Evolutionary conservation across 2,113 vertebrate genomes (phyloP).

Genomic region (Peromyscus leucopus): DNA sequence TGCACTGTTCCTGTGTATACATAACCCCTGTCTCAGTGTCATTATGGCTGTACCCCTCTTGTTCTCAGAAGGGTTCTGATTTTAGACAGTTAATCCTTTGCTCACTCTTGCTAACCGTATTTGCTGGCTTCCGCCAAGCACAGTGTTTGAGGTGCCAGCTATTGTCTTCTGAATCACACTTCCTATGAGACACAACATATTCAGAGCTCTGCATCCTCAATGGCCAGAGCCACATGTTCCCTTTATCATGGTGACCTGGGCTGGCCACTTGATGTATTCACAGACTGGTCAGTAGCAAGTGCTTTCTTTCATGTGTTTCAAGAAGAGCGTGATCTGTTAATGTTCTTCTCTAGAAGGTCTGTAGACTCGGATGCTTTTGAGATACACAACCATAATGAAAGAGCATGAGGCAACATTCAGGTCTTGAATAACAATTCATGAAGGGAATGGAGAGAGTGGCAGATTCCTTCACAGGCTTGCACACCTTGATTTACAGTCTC

Average conservation of each 20-base stretch:
- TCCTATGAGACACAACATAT: not conserved
- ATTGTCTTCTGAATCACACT: not conserved
- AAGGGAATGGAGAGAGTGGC: not conserved
- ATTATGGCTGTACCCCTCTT: not conserved
- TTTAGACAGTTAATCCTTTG: not conserved
- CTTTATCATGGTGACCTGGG: not conserved
- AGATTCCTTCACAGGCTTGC: not conserved
- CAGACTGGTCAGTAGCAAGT: not conserved
- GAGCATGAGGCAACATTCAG: not conserved
- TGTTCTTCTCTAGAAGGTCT: not conserved
- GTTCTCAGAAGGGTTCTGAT: not conserved
- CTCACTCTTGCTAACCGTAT: not conserved
- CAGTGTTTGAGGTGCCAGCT: not conserved
- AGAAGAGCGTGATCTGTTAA: not conserved
- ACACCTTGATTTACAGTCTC: not conserved
- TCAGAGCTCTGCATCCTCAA: not conserved
- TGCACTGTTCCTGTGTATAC: not conserved
- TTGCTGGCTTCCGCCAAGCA: conserved; percentile 13
- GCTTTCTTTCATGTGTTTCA: not conserved
- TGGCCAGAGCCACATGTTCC: not conserved
- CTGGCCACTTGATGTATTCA: not conserved
- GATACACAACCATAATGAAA: not conserved
- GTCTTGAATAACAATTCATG: not conserved
- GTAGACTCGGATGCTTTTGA: not conserved
- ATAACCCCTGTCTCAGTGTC: not conserved